phyloP scores from a whole-genome alignment of 2,113 vertebrate genomes.

The Epinephelus cyanopodus region DNA sequence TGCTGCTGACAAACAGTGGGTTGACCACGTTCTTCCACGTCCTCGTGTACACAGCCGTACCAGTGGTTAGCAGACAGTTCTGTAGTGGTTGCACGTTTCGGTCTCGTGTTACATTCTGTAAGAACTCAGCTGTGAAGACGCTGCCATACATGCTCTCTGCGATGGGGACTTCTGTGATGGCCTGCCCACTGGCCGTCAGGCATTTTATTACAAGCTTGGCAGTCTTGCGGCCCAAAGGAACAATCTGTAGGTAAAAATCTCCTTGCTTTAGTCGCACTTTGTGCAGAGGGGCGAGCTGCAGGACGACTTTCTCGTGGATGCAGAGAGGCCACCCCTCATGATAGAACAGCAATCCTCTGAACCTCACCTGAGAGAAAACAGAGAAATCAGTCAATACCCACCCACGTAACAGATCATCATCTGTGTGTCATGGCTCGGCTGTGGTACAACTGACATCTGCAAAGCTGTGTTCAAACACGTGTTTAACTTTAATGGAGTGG shows the following conservation, averaged over 20 bases:
- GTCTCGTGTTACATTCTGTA: conserved; percentile 86
- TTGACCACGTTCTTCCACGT: conserved; percentile 88
- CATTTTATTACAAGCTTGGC: conserved; percentile 89
- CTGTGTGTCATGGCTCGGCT: conserved; percentile 34
- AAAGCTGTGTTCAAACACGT: conserved; percentile 61
- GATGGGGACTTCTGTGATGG: conserved; percentile 84
- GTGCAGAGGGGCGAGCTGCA: conserved; percentile 87
- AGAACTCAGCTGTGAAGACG: conserved; percentile 87
- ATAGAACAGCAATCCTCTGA: conserved; percentile 85
- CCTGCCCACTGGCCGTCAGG: conserved; percentile 84
- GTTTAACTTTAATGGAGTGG: conserved; percentile 56
- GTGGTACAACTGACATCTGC: conserved; percentile 44
- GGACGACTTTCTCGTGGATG: conserved; percentile 86
- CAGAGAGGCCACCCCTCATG: conserved; percentile 90
- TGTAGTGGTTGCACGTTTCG: conserved; percentile 83
- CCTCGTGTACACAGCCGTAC: conserved; percentile 83
- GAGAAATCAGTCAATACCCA: conserved; percentile 37
- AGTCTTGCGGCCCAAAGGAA: conserved; percentile 83
- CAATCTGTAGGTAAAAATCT: conserved; percentile 89
- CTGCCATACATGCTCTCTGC: conserved; percentile 87
- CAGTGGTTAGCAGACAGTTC: conserved; percentile 87
- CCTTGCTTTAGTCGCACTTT: conserved; percentile 86
- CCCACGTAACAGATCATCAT: conserved; percentile 26
- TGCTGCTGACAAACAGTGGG: conserved; percentile 84
- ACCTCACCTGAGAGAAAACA: conserved; percentile 81